Conservation (phyloP, 2,113 vertebrate species). For the Calypte anna region DNA sequence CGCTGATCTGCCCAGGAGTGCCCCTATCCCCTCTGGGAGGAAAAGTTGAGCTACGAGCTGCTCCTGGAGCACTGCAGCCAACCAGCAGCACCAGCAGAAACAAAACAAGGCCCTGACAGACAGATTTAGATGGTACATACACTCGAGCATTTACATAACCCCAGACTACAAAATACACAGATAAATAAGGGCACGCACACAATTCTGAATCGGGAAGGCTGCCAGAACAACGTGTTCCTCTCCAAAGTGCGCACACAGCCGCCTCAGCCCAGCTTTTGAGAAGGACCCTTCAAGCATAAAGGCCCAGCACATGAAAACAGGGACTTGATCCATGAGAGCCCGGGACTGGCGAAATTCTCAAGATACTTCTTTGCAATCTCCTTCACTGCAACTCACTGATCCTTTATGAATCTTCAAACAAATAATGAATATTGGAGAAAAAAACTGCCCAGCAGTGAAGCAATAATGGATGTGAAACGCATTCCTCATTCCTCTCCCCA, state of each 20-base stretch:
- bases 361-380: background rate
- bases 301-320: background rate
- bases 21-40: accelerated
- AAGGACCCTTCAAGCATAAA: background rate
- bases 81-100: background rate
- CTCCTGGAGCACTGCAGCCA: accelerated
- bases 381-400: background rate
- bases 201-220: background rate
- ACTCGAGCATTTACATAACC: background rate
- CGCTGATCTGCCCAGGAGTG: accelerated
- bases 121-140: accelerated
- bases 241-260: background rate
- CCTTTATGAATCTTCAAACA: background rate
- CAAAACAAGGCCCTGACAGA: accelerated
- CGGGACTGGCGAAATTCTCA: background rate
- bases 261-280: background rate
- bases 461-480: slow-evolving; percentile 20
- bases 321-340: background rate
- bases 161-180: background rate
- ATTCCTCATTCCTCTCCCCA: slow-evolving; percentile 52
- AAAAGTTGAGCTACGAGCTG: background rate
- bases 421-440: background rate
- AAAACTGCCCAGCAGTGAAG: slow-evolving; percentile 28
- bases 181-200: background rate
- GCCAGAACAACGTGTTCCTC: background rate